These are phyloP conservation scores for Dicyrtoma fusca DNA, from an alignment of 2,888 invertebrate species.

Conservation along the genomic window DNA sequence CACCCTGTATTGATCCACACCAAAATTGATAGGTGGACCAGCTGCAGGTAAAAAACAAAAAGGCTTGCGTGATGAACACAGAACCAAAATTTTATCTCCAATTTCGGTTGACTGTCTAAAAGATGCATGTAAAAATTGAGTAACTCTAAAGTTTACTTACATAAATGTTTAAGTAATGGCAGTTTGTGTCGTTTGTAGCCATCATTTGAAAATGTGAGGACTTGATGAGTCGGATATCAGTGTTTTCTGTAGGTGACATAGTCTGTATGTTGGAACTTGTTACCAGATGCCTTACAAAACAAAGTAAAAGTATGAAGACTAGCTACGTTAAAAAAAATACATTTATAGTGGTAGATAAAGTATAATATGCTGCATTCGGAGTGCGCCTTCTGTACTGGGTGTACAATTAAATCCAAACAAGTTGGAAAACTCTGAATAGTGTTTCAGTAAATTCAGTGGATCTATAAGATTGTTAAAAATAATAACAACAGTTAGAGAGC, in stretches of 20 bases:
- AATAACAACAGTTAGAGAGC: too few relatives aligned
- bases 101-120: constrained; percentile 5
- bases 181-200: background rate
- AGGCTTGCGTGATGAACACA: constrained; percentile 4
- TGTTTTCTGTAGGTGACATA: constrained; percentile 31
- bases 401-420: constrained; percentile 3
- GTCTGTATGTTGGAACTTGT: constrained; percentile 22
- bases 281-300: constrained; percentile 42
- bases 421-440: too few relatives aligned
- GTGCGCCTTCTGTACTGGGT: constrained; percentile 23
- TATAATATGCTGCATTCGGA: constrained; percentile 29
- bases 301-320: constrained; percentile 36
- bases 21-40: background rate
- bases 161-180: constrained; percentile 2
- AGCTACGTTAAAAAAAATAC: constrained; percentile 19
- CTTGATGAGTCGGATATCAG: constrained; percentile 10
- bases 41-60: background rate
- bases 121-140: constrained; percentile 6
- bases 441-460: too few relatives aligned
- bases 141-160: constrained; percentile 1
- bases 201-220: constrained; percentile 6
- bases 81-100: constrained; percentile 21
- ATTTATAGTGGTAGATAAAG: constrained; percentile 8
- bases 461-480: too few relatives aligned
- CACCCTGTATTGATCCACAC: too few relatives aligned